phyloP scores from a whole-genome alignment of 2,113 vertebrate genomes.

The Pholis gunnellus region DNA sequence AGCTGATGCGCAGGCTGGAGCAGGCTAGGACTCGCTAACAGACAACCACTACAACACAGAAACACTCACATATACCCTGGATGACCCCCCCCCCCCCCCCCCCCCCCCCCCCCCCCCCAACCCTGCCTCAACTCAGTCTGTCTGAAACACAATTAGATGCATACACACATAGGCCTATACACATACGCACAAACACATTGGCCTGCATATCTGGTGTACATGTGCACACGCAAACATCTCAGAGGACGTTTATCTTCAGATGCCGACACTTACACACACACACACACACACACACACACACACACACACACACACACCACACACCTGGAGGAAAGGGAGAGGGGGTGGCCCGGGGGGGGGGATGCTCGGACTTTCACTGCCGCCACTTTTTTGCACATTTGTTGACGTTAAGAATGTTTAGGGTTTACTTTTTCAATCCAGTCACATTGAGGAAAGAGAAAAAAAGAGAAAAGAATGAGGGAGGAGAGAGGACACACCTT shows the following conservation, averaged over 20 bases:
- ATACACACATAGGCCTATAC: conserved; percentile 48
- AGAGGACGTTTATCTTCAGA: conserved; percentile 64
- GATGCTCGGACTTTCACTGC: conserved; percentile 87
- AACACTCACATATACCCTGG: conserved; percentile 67
- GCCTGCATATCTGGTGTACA: conserved; percentile 51
- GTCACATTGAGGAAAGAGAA: conserved; percentile 84
- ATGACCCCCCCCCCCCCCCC: conserved; percentile 22
- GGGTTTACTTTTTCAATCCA: conserved; percentile 92
- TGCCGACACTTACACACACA: conserved; percentile 33
- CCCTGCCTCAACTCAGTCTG: conserved; percentile 36
- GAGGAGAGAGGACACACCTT: conserved; percentile 48
- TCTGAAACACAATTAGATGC: conserved; percentile 17
- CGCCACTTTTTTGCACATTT: conserved; percentile 90
- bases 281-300: conserved; percentile 41
- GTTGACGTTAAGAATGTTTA: conserved; percentile 99
- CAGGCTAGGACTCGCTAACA: conserved; percentile 94
- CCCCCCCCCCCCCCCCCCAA: background rate
- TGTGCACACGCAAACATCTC: conserved; percentile 58
- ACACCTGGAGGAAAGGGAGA: conserved; percentile 21
- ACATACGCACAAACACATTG: conserved; percentile 52
- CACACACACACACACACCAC: conserved; percentile 47
- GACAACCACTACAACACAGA: conserved; percentile 66
- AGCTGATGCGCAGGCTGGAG: conserved; percentile 92
- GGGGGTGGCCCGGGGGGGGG: conserved; percentile 63
- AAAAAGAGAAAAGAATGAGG: conserved; percentile 61